A percentile compares a stretch with the other conserved stretches of the same genome.
Evolutionary conservation across 2,113 vertebrate species (phyloP).

Genomic region (Chinchilla lanigera): DNA sequence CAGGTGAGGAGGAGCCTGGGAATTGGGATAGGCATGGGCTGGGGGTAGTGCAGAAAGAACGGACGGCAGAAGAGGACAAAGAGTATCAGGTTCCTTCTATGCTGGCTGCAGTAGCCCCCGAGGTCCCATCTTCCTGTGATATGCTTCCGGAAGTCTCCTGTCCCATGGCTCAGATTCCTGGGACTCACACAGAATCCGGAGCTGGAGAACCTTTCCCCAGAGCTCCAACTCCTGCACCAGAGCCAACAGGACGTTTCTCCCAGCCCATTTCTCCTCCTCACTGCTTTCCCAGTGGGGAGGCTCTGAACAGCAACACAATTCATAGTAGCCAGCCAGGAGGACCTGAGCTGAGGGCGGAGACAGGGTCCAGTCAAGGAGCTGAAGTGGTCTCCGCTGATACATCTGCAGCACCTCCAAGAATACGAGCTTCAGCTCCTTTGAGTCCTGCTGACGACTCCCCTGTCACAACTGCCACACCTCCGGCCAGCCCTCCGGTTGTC

Average conservation of each 20-base stretch:
- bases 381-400: neutral
- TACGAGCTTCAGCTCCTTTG: neutral
- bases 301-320: constrained; percentile 23
- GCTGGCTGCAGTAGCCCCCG: neutral
- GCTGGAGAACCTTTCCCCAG: neutral
- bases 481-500: neutral
- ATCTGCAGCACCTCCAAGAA: neutral
- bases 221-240: constrained; percentile 40
- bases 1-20: constrained; percentile 36
- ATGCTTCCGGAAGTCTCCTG: neutral
- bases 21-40: neutral
- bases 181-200: constrained; percentile 11
- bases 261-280: neutral
- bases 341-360: neutral
- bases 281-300: constrained; percentile 22
- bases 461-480: neutral
- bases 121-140: neutral
- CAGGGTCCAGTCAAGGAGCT: neutral
- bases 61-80: neutral
- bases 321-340: constrained; percentile 5
- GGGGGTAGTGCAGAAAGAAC: neutral
- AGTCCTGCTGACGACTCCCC: neutral
- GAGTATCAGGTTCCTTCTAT: neutral
- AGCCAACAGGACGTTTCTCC: neutral
- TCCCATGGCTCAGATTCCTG: neutral